These are phyloP conservation scores for Enteromius unitaeniatus DNA, from an alignment of 2,797 vertebrate species.

Conservation along the genomic window DNA sequence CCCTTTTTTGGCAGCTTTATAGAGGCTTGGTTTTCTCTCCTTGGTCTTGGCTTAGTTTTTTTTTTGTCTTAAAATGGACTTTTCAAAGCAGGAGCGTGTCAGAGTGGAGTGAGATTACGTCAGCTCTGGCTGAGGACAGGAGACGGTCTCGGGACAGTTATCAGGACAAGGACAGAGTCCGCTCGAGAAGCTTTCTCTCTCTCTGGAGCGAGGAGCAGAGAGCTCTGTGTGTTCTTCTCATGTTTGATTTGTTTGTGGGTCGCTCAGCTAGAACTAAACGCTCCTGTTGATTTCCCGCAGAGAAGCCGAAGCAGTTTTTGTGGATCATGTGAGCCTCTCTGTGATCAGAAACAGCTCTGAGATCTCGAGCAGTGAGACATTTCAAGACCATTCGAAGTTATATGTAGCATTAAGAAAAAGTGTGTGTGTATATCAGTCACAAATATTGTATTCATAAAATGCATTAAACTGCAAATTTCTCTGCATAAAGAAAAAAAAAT, in stretches of 20 bases:
- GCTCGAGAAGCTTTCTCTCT: conserved; percentile 1
- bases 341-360: background rate
- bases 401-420: too few species aligned
- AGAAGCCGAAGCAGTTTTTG: background rate
- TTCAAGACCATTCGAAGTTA: too few species aligned
- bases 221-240: background rate
- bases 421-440: too few species aligned
- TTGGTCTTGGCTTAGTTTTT: background rate
- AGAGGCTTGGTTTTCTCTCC: background rate
- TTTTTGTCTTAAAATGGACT: background rate
- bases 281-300: conserved; percentile 11
- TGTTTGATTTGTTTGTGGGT: conserved; percentile 2
- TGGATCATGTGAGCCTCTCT: background rate
- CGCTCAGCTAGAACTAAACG: background rate
- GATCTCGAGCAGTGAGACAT: too few species aligned
- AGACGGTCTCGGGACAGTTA: conserved; percentile 69
- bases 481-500: too few species aligned
- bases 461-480: background rate
- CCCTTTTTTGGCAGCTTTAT: background rate
- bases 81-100: background rate
- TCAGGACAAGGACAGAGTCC: conserved; percentile 74
- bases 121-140: conserved; percentile 46
- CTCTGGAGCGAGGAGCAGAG: conserved; percentile 11
- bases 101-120: background rate
- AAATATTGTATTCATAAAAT: too few species aligned